Base-by-base conservation (phyloP, 1,140 invertebrate species). In the Hestina assimilis region DNA sequence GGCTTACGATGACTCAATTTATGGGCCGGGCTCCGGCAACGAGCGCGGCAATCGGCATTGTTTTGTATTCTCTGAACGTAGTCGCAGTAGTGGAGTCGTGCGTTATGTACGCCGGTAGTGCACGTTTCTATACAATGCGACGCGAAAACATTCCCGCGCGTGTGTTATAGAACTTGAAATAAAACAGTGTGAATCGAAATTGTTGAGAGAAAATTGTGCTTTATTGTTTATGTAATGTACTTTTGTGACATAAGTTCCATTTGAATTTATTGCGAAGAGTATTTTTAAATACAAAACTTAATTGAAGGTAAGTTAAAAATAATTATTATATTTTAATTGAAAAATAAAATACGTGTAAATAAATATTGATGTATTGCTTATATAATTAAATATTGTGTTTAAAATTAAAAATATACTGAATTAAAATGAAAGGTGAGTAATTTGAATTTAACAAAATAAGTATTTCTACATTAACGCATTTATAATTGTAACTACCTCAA, bases 11-110 rank as follows among this genome's bases (percentile, higher is more conserved):
- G 72, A 74, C 40, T 73, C 65, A 73, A 71, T 38, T 54, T 38
- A 45, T 46, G 40, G n/a, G n/a, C n/a, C n/a, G n/a, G n/a, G n/a
- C n/a, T n/a, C n/a, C n/a, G n/a, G n/a, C n/a, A n/a, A n/a, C n/a
- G n/a, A n/a, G n/a, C n/a, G n/a, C 43, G 29, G 56, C 40, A 62
- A n/a, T n/a, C n/a, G 48, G 54, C 57, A 59, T 59, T 75, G 62
- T 81, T 86, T 86, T 78, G 83, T 86, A 86, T 86, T 83, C 83
- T 58, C 59, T 19, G 53, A 72, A 72, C 77, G 79, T 86, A 83
- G 71, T 66, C 67, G 70, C 45, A 29, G 29, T 26, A 50, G 71
- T 69, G 0, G 55, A 79, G 75, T 72, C 63, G 77, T 79, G 62
- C 56, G 76, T 75, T 67, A 77, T 75, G 75, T 61, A 61, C 66